These are phyloP conservation scores for Drosophila nannoptera DNA, from an alignment of 1,140 invertebrate species.

Conservation along the genomic window DNA sequence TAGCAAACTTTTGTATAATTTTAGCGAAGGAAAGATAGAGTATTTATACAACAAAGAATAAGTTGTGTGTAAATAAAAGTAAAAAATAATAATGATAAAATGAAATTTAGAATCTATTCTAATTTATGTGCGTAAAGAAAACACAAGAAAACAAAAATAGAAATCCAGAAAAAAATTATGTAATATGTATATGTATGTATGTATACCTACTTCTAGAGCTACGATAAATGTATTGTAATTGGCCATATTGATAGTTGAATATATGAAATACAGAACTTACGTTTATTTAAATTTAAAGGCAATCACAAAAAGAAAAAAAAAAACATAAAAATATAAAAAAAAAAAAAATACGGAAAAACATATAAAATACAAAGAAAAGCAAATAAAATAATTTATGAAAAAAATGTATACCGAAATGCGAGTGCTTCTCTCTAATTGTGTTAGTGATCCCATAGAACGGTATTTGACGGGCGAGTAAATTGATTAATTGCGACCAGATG, in stretches of 20 bases:
- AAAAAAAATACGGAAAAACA: slow-evolving; percentile 33
- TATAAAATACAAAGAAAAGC: slow-evolving; percentile 61
- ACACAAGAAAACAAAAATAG: slow-evolving; percentile 48
- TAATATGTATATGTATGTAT: slow-evolving; percentile 47
- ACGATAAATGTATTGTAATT: slow-evolving; percentile 78
- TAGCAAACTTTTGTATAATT: slow-evolving; percentile 54
- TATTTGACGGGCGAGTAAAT: slow-evolving; percentile 54
- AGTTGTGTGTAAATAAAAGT: slow-evolving; percentile 56
- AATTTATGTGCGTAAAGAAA: slow-evolving; percentile 60
- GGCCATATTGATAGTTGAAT: slow-evolving; percentile 79
- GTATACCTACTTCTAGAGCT: slow-evolving; percentile 36
- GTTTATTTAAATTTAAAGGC: slow-evolving; percentile 77
- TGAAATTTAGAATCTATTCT: slow-evolving; percentile 64
- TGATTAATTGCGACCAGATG: slow-evolving; percentile 69
- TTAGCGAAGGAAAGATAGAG: slow-evolving; percentile 38
- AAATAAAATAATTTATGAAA: slow-evolving; percentile 78
- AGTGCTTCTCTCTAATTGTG: slow-evolving; percentile 59
- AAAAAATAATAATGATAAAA: slow-evolving; percentile 13
- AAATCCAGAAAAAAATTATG: slow-evolving; percentile 39
- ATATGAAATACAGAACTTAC: slow-evolving; percentile 64
- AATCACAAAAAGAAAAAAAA: slow-evolving; percentile 71
- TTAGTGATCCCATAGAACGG: slow-evolving; percentile 49
- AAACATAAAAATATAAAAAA: slow-evolving; percentile 51
- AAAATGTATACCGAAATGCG: slow-evolving; percentile 45
- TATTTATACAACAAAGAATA: slow-evolving; percentile 49